Base-by-base conservation (phyloP, 2,888 invertebrate species). In the Timema podura region DNA sequence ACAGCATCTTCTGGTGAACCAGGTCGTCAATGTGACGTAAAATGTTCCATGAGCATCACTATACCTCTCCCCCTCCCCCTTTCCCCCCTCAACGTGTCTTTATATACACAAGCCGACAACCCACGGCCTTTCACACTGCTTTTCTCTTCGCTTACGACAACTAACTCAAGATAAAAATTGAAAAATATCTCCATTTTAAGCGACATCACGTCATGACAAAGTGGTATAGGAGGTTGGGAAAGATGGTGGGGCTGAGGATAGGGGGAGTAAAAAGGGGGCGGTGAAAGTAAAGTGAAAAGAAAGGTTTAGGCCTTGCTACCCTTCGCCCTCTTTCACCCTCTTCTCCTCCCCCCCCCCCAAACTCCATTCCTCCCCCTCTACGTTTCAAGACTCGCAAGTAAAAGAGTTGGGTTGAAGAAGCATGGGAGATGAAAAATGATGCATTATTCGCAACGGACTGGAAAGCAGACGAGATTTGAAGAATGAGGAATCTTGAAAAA, bases 391-490 rank as follows among this genome's bases (percentile, higher is more conserved):
- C 51, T 49, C 66, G 54, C 54, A 15, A 48, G 65, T 57, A 69
- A 65, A 65, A 65, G 57, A n/a, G 57, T 49, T 64, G 49, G 49
- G 68, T 45, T 48, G 69, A 66, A 49, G 66, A 66, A 68, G 68
- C 48, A 61, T 15, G n/a, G 54, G 61, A 69, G 73, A 71, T 73
- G 73, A 73, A 73, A 73, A 73, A 73, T 73, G 73, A 73, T 61
- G 73, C 71, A 73, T 71, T 71, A 73, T 71, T 73, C 73, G 57
- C 54, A 57, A 48, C 69, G 69, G 65, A 57, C 59, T 69, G 69
- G 66, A 65, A 65, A 65, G 65, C 57, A 64, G 71, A 67, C 57
- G 70, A 49, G 47, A 67, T 70, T 70, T 70, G 70, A 68, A 70
- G 70, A 70, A 70, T 68, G 70, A 68, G 70, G 57, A 70, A 70